Evolutionary conservation across 2,797 vertebrate species (phyloP).

Genomic region (Picus viridis): DNA sequence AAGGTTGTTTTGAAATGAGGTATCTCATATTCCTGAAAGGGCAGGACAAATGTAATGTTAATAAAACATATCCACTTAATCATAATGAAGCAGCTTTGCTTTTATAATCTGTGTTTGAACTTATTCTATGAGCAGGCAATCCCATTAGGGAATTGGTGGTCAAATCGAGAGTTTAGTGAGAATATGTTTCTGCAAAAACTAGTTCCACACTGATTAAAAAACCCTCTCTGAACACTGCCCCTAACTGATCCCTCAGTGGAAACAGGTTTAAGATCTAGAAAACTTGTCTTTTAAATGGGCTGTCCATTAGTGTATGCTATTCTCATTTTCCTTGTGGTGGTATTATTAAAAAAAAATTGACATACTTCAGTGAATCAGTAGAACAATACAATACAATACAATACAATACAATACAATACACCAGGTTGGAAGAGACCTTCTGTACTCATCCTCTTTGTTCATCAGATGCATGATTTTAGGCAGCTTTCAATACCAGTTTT

Average conservation of each 20-base stretch:
- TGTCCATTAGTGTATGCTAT: not conserved
- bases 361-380: not conserved
- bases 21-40: not conserved
- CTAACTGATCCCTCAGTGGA: not conserved
- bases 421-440: not conserved
- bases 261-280: not conserved
- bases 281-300: not conserved
- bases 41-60: not conserved
- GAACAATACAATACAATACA: not conserved
- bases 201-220: not conserved
- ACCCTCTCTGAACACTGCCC: not conserved
- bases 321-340: not conserved
- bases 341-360: not conserved
- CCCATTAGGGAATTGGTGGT: not conserved
- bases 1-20: constrained; percentile 10
- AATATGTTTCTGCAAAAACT: not conserved
- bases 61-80: not conserved
- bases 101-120: not conserved
- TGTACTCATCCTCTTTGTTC: not conserved
- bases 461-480: not conserved
- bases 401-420: not conserved
- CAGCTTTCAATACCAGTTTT: not conserved
- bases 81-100: not conserved
- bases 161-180: not conserved
- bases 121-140: not conserved